Conservation (phyloP, 2,113 vertebrate species). For the Ceratotherium simum region DNA sequence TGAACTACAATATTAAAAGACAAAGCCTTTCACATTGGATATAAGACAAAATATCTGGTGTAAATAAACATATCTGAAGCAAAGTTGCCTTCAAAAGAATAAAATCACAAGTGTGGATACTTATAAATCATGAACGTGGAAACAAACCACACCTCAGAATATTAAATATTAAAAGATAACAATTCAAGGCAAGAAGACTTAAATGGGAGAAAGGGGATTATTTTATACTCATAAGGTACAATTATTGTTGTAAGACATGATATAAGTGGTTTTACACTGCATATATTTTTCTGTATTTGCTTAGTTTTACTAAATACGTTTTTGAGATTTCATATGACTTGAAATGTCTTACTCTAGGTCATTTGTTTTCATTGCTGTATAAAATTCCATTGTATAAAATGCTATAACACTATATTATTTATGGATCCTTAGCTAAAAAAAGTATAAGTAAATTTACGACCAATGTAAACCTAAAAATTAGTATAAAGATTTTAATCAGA, state of each 20-base stretch:
- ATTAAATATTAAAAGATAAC: not conserved
- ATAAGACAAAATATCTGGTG: not conserved
- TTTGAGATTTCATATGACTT: not conserved
- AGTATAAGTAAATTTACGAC: not conserved
- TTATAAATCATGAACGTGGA: not conserved
- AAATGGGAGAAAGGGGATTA: not conserved
- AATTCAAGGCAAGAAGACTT: not conserved
- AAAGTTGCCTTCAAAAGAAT: not conserved
- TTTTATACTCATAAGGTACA: not conserved
- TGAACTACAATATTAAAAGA: not conserved
- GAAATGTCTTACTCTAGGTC: not conserved
- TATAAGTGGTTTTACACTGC: not conserved
- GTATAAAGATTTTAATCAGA: not conserved
- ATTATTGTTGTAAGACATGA: not conserved
- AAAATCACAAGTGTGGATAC: not conserved
- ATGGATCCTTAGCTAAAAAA: not conserved
- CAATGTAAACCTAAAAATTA: not conserved
- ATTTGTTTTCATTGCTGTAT: not conserved
- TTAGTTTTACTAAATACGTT: conserved; percentile 10
- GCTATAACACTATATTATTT: not conserved
- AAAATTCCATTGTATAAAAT: not conserved
- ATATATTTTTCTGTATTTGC: not conserved
- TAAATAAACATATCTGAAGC: not conserved
- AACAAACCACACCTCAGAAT: not conserved
- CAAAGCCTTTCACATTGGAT: not conserved